Percentiles rank a stretch among this genome's conserved stretches.
These are phyloP conservation scores for Nicator chloris DNA, from an alignment of 2,113 vertebrate genomes.

Conservation along the genomic window DNA sequence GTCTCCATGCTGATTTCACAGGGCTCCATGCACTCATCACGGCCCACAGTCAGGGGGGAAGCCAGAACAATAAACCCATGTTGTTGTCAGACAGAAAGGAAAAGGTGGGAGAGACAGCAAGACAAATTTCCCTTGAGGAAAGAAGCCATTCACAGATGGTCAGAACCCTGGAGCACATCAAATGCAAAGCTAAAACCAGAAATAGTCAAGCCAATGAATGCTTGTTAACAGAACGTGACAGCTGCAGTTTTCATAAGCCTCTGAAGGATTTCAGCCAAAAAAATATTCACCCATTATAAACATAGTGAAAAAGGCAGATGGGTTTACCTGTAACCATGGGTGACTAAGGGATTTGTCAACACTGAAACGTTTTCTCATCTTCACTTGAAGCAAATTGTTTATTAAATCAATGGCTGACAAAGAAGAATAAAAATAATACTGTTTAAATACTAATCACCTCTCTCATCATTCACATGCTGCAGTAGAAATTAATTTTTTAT, in stretches of 20 bases:
- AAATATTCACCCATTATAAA: not conserved
- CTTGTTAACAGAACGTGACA: not conserved
- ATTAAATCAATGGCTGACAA: conserved; percentile 92
- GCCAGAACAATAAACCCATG: not conserved
- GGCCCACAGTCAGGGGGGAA: not conserved
- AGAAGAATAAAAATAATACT: not conserved
- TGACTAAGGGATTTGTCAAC: conserved; percentile 98
- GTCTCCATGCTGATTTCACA: not conserved
- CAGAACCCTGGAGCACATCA: not conserved
- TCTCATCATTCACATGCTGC: not conserved
- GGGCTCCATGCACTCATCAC: not conserved
- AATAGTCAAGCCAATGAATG: not conserved
- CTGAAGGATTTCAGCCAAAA: not conserved
- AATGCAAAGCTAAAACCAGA: not conserved
- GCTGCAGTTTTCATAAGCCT: not conserved
- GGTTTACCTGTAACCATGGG: conserved; percentile 93
- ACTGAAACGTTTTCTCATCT: conserved; percentile 98
- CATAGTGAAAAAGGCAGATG: not conserved
- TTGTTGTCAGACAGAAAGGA: not conserved
- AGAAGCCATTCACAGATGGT: not conserved
- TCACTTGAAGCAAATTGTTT: conserved; percentile 98
- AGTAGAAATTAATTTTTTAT: not conserved
- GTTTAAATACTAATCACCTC: not conserved
- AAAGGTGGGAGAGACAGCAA: not conserved
- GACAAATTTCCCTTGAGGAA: not conserved